Percentiles rank a stretch among this genome's conserved stretches.
phyloP scores from a whole-genome alignment of 2,113 vertebrate genomes.

The Bungarus multicinctus region DNA sequence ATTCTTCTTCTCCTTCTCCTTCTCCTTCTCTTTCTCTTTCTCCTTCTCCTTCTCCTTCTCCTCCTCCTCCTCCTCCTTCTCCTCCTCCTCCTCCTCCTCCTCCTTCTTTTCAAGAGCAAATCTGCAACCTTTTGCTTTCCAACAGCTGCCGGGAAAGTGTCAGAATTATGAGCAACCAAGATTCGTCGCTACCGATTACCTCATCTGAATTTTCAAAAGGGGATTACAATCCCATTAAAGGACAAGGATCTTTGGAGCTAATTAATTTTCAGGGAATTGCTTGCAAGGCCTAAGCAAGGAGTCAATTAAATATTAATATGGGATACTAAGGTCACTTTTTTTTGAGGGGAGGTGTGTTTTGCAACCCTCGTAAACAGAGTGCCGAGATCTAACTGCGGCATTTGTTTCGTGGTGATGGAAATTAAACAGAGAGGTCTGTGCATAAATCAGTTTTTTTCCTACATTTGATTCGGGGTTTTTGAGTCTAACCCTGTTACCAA shows the following conservation, averaged over 20 bases:
- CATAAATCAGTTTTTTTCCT: not conserved
- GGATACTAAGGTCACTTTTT: slow-evolving; percentile 22
- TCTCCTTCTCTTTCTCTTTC: too few relatives aligned
- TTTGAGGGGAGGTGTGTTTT: slow-evolving; percentile 7
- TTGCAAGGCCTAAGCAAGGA: slow-evolving; percentile 24
- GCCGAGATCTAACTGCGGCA: slow-evolving; percentile 19
- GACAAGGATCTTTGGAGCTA: slow-evolving; percentile 56
- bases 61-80: too few relatives aligned
- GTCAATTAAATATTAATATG: slow-evolving; percentile 54
- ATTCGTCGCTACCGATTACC: slow-evolving; percentile 32
- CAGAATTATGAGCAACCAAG: not conserved
- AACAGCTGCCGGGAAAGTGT: not conserved
- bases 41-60: too few relatives aligned
- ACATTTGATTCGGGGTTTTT: not conserved
- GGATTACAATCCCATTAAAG: slow-evolving; percentile 61
- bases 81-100: too few relatives aligned
- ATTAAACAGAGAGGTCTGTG: not conserved
- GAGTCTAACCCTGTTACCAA: not conserved
- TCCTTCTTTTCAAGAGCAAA: slow-evolving; percentile 18
- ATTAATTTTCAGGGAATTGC: slow-evolving; percentile 55
- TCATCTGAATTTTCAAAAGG: slow-evolving; percentile 65
- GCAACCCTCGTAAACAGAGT: slow-evolving; percentile 29
- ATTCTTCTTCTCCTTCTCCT: too few relatives aligned
- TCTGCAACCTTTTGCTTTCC: slow-evolving; percentile 35
- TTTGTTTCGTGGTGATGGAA: not conserved